Conservation (phyloP, 2,113 vertebrate species). For the Clarias macrocephalus region DNA sequence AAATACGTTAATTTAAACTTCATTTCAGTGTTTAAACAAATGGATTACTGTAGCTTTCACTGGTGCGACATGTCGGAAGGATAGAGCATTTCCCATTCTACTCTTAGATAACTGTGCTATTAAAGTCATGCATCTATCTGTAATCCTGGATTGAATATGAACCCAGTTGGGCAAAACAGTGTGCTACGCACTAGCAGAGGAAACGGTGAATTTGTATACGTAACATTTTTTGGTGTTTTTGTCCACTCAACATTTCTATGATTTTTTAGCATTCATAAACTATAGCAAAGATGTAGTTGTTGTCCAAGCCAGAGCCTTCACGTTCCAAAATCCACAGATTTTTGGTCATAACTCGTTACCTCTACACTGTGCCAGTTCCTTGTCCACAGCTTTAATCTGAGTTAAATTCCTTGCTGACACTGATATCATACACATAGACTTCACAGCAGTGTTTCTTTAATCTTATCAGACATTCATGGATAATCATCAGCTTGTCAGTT, state of each 20-base stretch:
- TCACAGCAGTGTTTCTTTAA: slow-evolving; percentile 21
- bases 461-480: slow-evolving; percentile 25
- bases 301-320: slow-evolving; percentile 12
- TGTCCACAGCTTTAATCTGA: slow-evolving; percentile 17
- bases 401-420: slow-evolving; percentile 3
- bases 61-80: not conserved
- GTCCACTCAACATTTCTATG: too few relatives aligned
- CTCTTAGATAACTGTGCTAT: not conserved
- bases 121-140: not conserved
- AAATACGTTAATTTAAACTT: too few relatives aligned
- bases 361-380: slow-evolving; percentile 35
- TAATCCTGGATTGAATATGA: not conserved
- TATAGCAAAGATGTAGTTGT: not conserved
- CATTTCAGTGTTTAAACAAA: not conserved
- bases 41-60: not conserved
- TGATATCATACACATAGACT: slow-evolving; percentile 27
- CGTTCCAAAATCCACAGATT: slow-evolving; percentile 48
- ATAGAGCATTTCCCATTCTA: not conserved
- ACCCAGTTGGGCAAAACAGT: not conserved
- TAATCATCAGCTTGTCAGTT: slow-evolving; percentile 36
- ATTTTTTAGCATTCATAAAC: not conserved
- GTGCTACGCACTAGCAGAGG: not conserved
- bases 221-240: not conserved
- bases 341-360: slow-evolving; percentile 50
- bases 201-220: not conserved